Percentiles rank a stretch among this genome's conserved stretches.
These are phyloP conservation scores for Raphicerus campestris DNA, from an alignment of 2,113 vertebrate genomes.

Conservation along the genomic window DNA sequence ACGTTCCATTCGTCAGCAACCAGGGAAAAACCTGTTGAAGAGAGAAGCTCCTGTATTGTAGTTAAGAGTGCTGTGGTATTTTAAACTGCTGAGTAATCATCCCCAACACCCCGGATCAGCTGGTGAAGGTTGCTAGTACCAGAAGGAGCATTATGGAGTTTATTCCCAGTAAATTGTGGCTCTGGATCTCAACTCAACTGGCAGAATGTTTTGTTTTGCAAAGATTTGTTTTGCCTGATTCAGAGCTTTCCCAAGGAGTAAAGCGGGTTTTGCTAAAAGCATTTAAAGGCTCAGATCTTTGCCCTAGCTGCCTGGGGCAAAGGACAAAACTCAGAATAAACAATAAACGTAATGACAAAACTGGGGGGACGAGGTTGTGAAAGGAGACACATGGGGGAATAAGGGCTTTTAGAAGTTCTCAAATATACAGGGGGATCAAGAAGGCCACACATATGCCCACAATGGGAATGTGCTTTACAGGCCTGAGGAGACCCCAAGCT, in stretches of 20 bases:
- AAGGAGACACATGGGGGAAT: not conserved
- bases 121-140: not conserved
- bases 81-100: not conserved
- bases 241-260: not conserved
- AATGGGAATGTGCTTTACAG: not conserved
- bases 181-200: not conserved
- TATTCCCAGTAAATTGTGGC: not conserved
- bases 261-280: not conserved
- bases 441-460: not conserved
- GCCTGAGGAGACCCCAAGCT: not conserved
- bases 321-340: not conserved
- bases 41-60: not conserved
- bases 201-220: not conserved
- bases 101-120: not conserved
- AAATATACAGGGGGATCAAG: not conserved
- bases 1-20: not conserved
- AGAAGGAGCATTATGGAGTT: not conserved
- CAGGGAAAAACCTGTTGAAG: not conserved
- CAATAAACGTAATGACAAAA: not conserved
- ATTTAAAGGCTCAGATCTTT: not conserved
- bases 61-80: not conserved
- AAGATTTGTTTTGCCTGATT: not conserved
- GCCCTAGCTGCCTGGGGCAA: not conserved
- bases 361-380: not conserved
- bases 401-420: not conserved